These are phyloP conservation scores for Tetragnatha versicolor DNA, from an alignment of 1,140 invertebrate genomes.

Conservation along the genomic window DNA sequence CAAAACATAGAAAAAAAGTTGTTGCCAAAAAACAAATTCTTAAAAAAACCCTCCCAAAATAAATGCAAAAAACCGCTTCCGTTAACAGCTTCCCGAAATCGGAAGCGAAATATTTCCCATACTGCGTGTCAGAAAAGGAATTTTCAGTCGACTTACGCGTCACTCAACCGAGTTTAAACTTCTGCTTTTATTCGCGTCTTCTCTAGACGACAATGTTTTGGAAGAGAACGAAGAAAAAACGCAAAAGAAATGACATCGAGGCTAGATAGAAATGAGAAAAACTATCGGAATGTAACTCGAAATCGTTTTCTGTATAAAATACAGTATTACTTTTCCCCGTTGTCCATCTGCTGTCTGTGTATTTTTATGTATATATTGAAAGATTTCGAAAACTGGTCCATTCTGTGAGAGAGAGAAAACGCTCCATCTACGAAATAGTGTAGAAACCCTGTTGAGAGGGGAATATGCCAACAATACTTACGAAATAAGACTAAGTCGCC, in stretches of 20 bases:
- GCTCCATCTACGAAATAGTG: too few species aligned
- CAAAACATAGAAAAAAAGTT: too few species aligned
- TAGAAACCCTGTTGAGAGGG: background rate
- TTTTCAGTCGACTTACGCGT: too few species aligned
- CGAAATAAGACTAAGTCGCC: background rate
- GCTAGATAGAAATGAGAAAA: background rate
- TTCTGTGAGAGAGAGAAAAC: too few species aligned
- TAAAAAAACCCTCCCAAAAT: too few species aligned
- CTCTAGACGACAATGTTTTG: too few species aligned
- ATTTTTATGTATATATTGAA: slow-evolving; percentile 37
- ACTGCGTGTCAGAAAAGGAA: too few species aligned
- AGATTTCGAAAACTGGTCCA: background rate
- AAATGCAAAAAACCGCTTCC: too few species aligned
- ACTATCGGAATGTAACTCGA: background rate
- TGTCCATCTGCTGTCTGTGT: background rate
- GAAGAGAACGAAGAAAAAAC: background rate
- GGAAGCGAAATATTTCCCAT: too few species aligned
- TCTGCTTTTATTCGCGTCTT: background rate
- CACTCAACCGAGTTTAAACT: background rate
- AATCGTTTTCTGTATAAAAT: background rate
- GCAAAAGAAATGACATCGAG: background rate
- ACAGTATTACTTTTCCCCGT: background rate
- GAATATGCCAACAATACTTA: background rate
- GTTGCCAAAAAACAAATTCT: too few species aligned
- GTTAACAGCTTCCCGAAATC: too few species aligned